Conservation (phyloP, 2,888 invertebrate genomes). For the Eurytoma californica region DNA sequence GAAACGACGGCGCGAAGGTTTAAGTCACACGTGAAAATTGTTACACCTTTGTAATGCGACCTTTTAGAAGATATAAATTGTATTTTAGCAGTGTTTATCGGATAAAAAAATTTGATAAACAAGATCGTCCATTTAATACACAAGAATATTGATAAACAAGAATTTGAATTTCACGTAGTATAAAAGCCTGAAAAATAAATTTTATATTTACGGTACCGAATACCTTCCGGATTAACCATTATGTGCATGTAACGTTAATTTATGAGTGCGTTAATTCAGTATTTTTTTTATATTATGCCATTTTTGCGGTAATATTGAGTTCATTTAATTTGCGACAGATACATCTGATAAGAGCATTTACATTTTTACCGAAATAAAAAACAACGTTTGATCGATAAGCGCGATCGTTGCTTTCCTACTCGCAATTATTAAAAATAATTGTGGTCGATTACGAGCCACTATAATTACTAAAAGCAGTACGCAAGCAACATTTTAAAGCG, state of each 20-base stretch:
- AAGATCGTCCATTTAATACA: too few species aligned
- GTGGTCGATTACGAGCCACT: conserved; percentile 4
- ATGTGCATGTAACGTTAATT: too few species aligned
- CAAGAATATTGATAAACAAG: too few species aligned
- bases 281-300: too few species aligned
- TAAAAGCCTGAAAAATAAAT: too few species aligned
- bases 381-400: conserved; percentile 21
- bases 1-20: conserved; percentile 7
- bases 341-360: conserved; percentile 28
- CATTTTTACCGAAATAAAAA: conserved; percentile 28
- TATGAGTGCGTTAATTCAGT: too few species aligned
- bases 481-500: conserved; percentile 21
- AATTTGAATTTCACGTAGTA: too few species aligned
- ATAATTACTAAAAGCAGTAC: conserved; percentile 40
- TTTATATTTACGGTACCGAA: too few species aligned
- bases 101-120: too few species aligned
- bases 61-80: too few species aligned
- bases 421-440: conserved; percentile 52
- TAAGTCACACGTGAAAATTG: conserved; percentile 17
- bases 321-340: background rate
- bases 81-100: too few species aligned
- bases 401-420: conserved; percentile 2
- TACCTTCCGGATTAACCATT: too few species aligned
- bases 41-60: background rate
- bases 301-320: background rate